Conservation (phyloP, 2,888 invertebrate genomes). For the Drepana falcataria region DNA sequence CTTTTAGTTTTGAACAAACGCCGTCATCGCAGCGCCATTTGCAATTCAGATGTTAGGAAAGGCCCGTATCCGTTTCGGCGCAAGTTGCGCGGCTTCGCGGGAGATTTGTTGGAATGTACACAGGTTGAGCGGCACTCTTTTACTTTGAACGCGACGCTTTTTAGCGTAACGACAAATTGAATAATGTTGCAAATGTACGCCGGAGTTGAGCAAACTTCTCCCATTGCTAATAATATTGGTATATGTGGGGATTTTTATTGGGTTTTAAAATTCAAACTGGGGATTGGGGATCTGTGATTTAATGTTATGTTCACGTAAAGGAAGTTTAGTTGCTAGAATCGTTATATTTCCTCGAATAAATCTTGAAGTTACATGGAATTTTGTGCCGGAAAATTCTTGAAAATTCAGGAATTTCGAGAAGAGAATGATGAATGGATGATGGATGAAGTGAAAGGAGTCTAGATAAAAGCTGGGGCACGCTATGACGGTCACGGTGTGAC, state of each 20-base stretch:
- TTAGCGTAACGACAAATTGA: constrained; percentile 61
- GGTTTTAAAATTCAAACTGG: constrained; percentile 20
- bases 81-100: constrained; percentile 52
- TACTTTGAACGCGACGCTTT: constrained; percentile 48
- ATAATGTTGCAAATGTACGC: constrained; percentile 50
- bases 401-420: no score
- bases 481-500: no score
- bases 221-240: constrained; percentile 8
- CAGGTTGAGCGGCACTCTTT: constrained; percentile 46
- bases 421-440: no score
- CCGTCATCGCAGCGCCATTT: constrained; percentile 71
- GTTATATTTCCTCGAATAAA: background rate
- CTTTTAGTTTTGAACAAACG: constrained; percentile 76
- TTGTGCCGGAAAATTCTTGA: no score
- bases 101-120: constrained; percentile 70
- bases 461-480: no score
- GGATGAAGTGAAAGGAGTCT: no score
- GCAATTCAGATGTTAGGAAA: constrained; percentile 76
- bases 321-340: background rate
- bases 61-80: constrained; percentile 40
- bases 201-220: constrained; percentile 24
- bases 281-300: background rate
- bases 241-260: constrained; percentile 15
- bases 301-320: background rate
- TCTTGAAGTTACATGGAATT: background rate